Evolutionary conservation across 2,113 vertebrate species (phyloP).

Genomic region (Orthochromis indermauri): DNA sequence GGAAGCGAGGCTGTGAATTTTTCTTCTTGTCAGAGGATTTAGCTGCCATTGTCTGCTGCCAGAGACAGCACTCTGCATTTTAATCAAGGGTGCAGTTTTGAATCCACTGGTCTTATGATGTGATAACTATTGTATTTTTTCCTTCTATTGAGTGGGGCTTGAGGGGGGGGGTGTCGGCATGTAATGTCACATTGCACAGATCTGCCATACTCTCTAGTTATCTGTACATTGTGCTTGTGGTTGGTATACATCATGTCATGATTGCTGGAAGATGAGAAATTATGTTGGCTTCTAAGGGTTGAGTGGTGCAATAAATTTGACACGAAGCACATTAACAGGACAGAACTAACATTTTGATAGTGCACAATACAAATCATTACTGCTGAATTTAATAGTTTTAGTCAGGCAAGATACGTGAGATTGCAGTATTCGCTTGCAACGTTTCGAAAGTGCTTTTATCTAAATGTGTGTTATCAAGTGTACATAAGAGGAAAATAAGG

Average conservation of each 20-base stretch:
- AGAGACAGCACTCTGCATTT: slow-evolving; percentile 25
- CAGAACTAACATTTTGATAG: background rate
- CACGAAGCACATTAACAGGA: background rate
- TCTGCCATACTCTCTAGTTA: background rate
- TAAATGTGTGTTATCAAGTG: background rate
- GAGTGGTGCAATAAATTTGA: background rate
- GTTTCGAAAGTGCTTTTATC: background rate
- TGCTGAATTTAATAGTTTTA: background rate
- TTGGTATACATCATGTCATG: background rate
- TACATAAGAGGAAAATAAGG: background rate
- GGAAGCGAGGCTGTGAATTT: background rate
- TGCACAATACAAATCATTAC: background rate
- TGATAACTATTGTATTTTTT: slow-evolving; percentile 2
- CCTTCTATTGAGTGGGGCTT: background rate
- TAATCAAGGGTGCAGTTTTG: slow-evolving; percentile 29
- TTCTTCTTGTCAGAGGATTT: slow-evolving; percentile 50
- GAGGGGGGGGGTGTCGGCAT: background rate
- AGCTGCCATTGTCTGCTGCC: slow-evolving; percentile 41
- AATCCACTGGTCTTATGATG: slow-evolving; percentile 26
- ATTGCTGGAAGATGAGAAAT: background rate
- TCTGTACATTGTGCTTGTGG: background rate
- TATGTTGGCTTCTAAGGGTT: background rate
- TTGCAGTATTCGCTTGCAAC: background rate
- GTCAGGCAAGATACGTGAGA: background rate
- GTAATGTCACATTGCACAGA: background rate